phyloP scores from a whole-genome alignment of 1,140 invertebrate genomes.

The Pectinophora gossypiella region DNA sequence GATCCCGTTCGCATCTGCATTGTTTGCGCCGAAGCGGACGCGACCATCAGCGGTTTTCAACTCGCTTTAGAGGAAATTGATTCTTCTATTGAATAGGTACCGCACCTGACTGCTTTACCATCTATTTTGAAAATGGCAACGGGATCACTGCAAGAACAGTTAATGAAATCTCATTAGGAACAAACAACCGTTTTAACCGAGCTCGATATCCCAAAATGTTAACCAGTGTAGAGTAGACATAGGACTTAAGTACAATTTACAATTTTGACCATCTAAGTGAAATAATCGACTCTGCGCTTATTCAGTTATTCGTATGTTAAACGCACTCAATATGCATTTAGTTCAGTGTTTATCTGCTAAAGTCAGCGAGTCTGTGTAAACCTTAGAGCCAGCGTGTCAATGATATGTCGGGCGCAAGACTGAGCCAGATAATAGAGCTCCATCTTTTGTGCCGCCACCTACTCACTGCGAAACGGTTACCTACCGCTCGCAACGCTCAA shows the following conservation, averaged over 20 bases:
- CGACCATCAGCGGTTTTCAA: slow-evolving; percentile 13
- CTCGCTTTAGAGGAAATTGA: not conserved
- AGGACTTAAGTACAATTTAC: no score
- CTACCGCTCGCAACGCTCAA: slow-evolving; percentile 26
- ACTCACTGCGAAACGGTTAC: slow-evolving; percentile 31
- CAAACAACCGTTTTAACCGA: no score
- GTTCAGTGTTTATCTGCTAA: slow-evolving; percentile 34
- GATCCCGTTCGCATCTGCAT: slow-evolving; percentile 49
- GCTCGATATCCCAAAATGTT: no score
- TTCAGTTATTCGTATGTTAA: not conserved
- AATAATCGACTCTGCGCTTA: no score
- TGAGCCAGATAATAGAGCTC: slow-evolving; percentile 46
- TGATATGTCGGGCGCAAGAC: slow-evolving; percentile 45
- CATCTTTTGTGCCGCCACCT: slow-evolving; percentile 46
- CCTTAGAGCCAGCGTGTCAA: slow-evolving; percentile 44
- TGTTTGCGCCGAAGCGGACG: slow-evolving; percentile 36
- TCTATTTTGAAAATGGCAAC: no score
- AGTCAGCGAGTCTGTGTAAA: slow-evolving; percentile 26
- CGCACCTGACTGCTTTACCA: not conserved
- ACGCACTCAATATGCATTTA: not conserved
- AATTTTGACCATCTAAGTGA: no score
- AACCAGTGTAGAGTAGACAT: no score
- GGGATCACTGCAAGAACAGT: no score
- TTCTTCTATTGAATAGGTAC: not conserved
- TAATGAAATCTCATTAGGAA: no score